phyloP scores from a whole-genome alignment of 2,797 vertebrate genomes.

The Heliangelus exortis region DNA sequence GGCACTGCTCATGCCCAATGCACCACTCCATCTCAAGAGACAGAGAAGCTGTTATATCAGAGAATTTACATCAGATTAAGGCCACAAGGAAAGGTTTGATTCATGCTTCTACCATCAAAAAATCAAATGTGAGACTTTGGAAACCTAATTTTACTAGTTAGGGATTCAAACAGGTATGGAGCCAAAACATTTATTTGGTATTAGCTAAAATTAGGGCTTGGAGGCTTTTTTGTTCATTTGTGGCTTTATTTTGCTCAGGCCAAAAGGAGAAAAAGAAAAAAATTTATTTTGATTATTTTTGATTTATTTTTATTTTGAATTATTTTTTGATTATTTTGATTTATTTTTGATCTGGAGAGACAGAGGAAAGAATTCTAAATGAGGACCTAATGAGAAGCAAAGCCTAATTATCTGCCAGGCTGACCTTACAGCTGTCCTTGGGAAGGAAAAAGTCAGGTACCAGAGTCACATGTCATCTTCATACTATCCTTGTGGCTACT shows the following conservation, averaged over 20 bases:
- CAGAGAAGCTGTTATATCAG: background rate
- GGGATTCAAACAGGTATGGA: background rate
- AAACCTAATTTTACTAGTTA: background rate
- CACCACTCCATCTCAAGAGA: background rate
- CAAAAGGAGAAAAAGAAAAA: background rate
- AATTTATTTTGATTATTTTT: background rate
- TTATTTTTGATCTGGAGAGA: background rate
- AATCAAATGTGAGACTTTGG: background rate
- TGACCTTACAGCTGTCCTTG: background rate
- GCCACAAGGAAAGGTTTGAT: background rate
- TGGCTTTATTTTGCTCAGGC: background rate
- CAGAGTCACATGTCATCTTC: background rate
- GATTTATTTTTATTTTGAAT: too few species aligned
- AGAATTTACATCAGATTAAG: background rate
- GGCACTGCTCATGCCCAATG: background rate
- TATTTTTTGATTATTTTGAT: too few species aligned
- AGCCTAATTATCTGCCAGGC: background rate
- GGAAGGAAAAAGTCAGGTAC: background rate
- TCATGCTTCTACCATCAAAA: background rate
- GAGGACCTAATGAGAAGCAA: background rate
- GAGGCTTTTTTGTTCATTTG: accelerated
- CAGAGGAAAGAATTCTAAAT: background rate
- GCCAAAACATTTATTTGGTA: background rate
- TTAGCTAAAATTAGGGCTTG: background rate
- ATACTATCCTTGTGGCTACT: background rate